Conservation (phyloP, 2,113 vertebrate genomes). For the Pachypanchax playfairii region DNA sequence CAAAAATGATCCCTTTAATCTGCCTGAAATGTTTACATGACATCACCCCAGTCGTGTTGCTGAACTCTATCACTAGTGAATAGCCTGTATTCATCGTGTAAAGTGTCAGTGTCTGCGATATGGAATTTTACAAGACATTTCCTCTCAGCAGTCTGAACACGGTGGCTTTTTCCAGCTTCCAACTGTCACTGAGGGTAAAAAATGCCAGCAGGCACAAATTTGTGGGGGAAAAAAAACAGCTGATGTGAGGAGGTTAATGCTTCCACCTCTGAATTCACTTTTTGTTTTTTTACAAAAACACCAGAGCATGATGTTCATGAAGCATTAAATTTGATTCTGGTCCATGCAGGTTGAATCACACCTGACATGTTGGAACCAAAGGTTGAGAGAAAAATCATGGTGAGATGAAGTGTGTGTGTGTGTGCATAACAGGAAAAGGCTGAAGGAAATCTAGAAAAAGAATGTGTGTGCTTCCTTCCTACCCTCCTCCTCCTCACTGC, state of each 20-base stretch:
- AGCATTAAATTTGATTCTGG: not conserved
- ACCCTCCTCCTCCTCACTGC: conserved; percentile 33
- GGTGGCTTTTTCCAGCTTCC: conserved; percentile 36
- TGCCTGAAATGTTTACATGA: not conserved
- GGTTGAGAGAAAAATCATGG: not conserved
- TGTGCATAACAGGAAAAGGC: conserved; percentile 24
- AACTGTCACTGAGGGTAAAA: conserved; percentile 43
- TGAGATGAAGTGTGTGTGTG: conserved; percentile 15
- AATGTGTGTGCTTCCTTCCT: conserved; percentile 17
- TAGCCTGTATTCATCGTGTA: not conserved
- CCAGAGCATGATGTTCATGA: not conserved
- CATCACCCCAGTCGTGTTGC: not conserved
- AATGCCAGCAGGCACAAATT: conserved; percentile 48
- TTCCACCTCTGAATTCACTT: conserved; percentile 17
- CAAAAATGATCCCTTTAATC: not conserved
- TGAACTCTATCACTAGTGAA: not conserved
- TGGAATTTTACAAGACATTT: conserved; percentile 35
- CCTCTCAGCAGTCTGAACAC: conserved; percentile 40
- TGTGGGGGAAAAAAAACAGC: conserved; percentile 9
- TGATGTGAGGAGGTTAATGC: conserved; percentile 4
- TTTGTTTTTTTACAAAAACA: conserved; percentile 13
- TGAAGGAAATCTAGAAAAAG: conserved; percentile 30
- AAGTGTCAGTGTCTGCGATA: not conserved
- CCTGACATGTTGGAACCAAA: conserved; percentile 9
- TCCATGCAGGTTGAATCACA: not conserved